phyloP scores from a whole-genome alignment of 2,888 invertebrate genomes.

The Elysia crispata region DNA sequence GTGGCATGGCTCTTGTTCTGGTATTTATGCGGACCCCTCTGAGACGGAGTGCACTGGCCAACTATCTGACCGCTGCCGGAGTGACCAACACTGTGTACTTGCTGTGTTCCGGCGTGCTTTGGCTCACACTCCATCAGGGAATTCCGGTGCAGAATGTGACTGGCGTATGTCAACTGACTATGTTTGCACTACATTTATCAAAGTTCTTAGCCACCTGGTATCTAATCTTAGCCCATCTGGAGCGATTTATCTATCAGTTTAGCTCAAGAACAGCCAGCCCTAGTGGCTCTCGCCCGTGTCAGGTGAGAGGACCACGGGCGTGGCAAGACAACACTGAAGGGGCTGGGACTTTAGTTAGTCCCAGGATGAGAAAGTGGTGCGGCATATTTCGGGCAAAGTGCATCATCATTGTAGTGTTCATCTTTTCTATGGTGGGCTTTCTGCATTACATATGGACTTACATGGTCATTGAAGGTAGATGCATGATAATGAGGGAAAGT shows the following conservation, averaged over 20 bases:
- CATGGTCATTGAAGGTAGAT: constrained; percentile 50
- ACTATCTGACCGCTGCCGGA: constrained; percentile 54
- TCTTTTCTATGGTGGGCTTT: constrained; percentile 55
- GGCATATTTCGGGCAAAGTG: constrained; percentile 55
- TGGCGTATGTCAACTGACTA: constrained; percentile 55
- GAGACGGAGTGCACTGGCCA: constrained; percentile 46
- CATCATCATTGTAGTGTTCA: constrained; percentile 53
- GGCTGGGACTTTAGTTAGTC: no score
- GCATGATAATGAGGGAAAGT: constrained; percentile 63
- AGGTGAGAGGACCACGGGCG: no score
- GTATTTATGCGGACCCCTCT: constrained; percentile 51
- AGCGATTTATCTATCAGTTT: constrained; percentile 50
- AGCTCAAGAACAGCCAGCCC: constrained; percentile 20
- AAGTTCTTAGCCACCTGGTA: constrained; percentile 55
- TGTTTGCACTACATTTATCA: constrained; percentile 48
- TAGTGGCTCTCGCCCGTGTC: no score
- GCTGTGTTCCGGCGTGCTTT: constrained; percentile 46
- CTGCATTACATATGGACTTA: constrained; percentile 55
- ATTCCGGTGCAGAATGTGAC: constrained; percentile 51
- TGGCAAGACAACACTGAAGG: no score
- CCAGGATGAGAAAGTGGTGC: constrained; percentile 52
- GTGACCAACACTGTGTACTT: constrained; percentile 52
- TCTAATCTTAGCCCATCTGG: constrained; percentile 53
- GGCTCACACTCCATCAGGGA: constrained; percentile 48
- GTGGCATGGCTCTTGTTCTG: constrained; percentile 46